Percentiles rank a stretch among this genome's conserved stretches.
phyloP scores from a whole-genome alignment of 2,888 invertebrate species.

The Drosophila basisetae region DNA sequence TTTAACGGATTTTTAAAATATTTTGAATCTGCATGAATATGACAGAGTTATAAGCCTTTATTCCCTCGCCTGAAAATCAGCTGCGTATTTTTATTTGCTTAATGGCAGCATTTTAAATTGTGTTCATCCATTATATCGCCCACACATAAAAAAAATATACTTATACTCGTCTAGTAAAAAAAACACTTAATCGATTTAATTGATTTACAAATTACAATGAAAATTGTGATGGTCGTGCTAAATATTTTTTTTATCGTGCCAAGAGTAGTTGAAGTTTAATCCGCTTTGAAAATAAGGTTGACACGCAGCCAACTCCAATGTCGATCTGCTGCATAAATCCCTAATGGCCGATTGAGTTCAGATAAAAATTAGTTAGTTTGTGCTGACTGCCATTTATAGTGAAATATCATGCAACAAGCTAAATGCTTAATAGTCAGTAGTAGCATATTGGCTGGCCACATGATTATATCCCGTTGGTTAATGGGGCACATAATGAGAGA shows the following conservation, averaged over 20 bases:
- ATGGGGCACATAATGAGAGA: constrained; percentile 33
- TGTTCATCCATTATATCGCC: accelerated
- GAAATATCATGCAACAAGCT: background rate
- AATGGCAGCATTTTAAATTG: background rate
- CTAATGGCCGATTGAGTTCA: constrained; percentile 4
- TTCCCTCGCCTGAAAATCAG: background rate
- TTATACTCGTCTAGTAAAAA: background rate
- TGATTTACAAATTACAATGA: background rate
- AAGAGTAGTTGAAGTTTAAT: background rate
- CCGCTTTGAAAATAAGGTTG: background rate
- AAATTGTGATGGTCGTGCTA: background rate
- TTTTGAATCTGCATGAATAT: background rate
- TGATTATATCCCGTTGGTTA: constrained; percentile 27
- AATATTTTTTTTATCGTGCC: background rate
- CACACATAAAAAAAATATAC: background rate
- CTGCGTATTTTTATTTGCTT: background rate
- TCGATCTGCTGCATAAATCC: constrained; percentile 1
- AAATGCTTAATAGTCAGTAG: constrained; percentile 1
- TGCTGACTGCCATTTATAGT: constrained; percentile 18
- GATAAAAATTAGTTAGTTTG: background rate
- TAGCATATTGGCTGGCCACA: constrained; percentile 17
- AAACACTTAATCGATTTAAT: background rate
- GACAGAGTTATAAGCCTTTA: background rate
- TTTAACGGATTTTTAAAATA: background rate
- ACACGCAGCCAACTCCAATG: background rate